Evolutionary conservation across 2,113 vertebrate genomes (phyloP).

Genomic region (Amblyornis subalaris): DNA sequence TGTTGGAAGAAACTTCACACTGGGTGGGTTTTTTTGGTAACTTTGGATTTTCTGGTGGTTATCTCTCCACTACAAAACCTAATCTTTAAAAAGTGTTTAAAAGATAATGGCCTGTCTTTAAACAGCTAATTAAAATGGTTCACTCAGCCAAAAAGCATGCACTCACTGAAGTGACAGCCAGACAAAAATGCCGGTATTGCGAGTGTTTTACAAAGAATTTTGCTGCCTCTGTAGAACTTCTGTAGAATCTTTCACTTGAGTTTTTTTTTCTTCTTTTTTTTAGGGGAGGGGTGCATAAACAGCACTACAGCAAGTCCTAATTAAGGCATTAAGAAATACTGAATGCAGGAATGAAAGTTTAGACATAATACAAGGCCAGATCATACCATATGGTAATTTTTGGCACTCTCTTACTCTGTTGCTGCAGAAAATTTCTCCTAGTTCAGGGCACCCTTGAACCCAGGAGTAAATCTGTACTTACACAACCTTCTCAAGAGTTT

Average conservation of each 20-base stretch:
- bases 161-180: background rate
- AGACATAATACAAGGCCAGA: background rate
- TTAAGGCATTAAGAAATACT: background rate
- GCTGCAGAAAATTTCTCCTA: background rate
- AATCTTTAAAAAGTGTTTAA: background rate
- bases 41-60: background rate
- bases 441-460: background rate
- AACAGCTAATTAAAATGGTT: slow-evolving; percentile 22
- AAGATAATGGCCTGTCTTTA: background rate
- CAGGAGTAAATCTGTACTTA: background rate
- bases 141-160: background rate
- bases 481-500: background rate
- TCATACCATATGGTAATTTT: background rate
- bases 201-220: background rate
- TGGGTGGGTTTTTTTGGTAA: accelerated
- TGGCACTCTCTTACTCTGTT: background rate
- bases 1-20: background rate
- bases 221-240: background rate
- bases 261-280: background rate
- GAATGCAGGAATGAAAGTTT: background rate
- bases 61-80: background rate
- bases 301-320: background rate
- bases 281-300: background rate
- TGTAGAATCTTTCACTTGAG: background rate
- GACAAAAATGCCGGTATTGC: background rate